Percentiles rank a stretch among this genome's conserved stretches.
Evolutionary conservation across 2,888 invertebrate species (phyloP).

Genomic region (Cynaeus angustus): DNA sequence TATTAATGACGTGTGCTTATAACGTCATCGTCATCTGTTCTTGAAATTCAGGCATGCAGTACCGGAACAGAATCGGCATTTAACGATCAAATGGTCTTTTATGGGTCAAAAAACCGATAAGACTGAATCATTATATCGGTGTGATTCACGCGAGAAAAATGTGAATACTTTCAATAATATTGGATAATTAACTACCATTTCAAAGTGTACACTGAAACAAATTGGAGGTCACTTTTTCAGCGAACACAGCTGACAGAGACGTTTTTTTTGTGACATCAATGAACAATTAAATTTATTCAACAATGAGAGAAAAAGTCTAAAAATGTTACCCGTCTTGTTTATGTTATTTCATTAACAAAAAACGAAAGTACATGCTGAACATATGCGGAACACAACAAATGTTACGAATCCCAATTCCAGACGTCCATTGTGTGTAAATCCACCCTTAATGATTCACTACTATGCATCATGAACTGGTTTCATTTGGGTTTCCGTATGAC

Average conservation of each 20-base stretch:
- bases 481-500: constrained; percentile 12
- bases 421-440: neutral
- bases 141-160: constrained; percentile 33
- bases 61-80: constrained; percentile 36
- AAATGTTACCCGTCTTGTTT: no score
- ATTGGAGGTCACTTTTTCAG: constrained; percentile 27
- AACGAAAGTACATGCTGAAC: neutral
- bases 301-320: no score
- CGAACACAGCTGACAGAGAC: neutral
- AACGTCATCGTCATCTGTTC: constrained; percentile 3
- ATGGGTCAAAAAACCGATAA: no score
- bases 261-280: no score
- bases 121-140: no score
- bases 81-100: no score
- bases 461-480: neutral
- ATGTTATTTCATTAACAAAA: no score
- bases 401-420: neutral
- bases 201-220: neutral
- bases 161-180: constrained; percentile 2
- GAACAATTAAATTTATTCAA: no score
- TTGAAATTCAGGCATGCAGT: constrained; percentile 7
- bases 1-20: constrained; percentile 1
- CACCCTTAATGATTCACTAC: constrained; percentile 16
- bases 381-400: neutral
- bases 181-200: neutral